Conservation (phyloP, 2,797 vertebrate genomes). For the Acomys russatus region DNA sequence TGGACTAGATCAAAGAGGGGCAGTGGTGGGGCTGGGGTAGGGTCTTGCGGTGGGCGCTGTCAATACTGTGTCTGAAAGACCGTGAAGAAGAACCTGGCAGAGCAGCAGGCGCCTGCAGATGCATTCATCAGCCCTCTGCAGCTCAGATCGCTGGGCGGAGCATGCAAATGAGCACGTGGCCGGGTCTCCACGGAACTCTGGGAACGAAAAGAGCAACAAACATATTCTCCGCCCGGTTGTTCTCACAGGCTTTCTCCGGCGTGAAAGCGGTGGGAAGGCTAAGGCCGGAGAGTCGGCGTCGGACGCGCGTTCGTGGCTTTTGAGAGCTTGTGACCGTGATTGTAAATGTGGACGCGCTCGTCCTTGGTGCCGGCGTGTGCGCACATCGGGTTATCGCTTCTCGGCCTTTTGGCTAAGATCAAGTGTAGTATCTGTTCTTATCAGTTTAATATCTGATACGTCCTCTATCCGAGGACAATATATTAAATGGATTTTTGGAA, state of each 20-base stretch:
- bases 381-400: rapidly evolving
- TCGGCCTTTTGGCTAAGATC: conserved; percentile 42
- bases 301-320: too few relatives aligned
- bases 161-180: neutral
- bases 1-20: neutral
- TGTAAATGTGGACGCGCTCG: rapidly evolving
- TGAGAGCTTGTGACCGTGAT: neutral
- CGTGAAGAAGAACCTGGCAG: neutral
- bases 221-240: rapidly evolving
- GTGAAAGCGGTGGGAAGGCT: rapidly evolving
- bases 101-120: rapidly evolving
- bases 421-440: conserved; percentile 16
- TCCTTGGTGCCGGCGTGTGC: neutral
- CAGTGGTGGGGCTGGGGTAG: too few relatives aligned
- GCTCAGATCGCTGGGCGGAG: neutral
- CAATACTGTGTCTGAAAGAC: neutral
- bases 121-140: rapidly evolving
- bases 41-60: too few relatives aligned
- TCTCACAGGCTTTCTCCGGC: too few relatives aligned
- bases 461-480: neutral
- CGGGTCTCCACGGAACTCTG: neutral
- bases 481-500: neutral
- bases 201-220: neutral
- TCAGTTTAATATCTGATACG: conserved; percentile 8
- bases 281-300: rapidly evolving